A percentile compares a stretch with the other conserved stretches of the same genome.
Conservation (phyloP, 1,140 invertebrate species). For the Anastrepha obliqua region DNA sequence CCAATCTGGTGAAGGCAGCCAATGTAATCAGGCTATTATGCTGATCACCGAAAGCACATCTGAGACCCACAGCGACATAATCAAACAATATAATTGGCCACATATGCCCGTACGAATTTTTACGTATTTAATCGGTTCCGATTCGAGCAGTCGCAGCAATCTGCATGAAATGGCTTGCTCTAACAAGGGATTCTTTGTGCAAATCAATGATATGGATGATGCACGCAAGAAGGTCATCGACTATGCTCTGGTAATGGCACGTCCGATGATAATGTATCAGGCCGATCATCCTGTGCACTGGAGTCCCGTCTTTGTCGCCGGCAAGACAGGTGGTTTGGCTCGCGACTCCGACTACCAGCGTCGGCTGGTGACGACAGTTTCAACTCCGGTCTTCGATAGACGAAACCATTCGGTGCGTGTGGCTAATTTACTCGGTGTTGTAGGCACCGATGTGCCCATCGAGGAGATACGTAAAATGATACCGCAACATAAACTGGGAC, state of each 20-base stretch:
- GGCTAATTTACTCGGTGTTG: conserved; percentile 93
- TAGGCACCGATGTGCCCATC: conserved; percentile 94
- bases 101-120: conserved; percentile 95
- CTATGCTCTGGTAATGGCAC: conserved; percentile 91
- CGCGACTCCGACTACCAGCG: conserved; percentile 82
- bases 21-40: conserved; percentile 99
- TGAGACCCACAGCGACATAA: conserved; percentile 77
- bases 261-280: conserved; percentile 93
- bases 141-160: conserved; percentile 88
- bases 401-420: conserved; percentile 89
- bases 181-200: conserved; percentile 95
- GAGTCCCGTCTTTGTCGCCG: conserved; percentile 92
- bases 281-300: conserved; percentile 92
- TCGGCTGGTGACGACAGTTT: conserved; percentile 91
- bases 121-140: conserved; percentile 95
- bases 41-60: conserved; percentile 95
- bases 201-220: conserved; percentile 88
- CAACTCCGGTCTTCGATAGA: conserved; percentile 93
- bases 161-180: conserved; percentile 95
- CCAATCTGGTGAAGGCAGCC: conserved; percentile 85
- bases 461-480: conserved; percentile 94
- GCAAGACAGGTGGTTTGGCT: conserved; percentile 82
- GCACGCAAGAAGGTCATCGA: conserved; percentile 92
- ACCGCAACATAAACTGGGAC: conserved; percentile 94
- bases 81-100: conserved; percentile 92